phyloP scores from a whole-genome alignment of 2,888 invertebrate genomes.

The Lottia gigantea region DNA sequence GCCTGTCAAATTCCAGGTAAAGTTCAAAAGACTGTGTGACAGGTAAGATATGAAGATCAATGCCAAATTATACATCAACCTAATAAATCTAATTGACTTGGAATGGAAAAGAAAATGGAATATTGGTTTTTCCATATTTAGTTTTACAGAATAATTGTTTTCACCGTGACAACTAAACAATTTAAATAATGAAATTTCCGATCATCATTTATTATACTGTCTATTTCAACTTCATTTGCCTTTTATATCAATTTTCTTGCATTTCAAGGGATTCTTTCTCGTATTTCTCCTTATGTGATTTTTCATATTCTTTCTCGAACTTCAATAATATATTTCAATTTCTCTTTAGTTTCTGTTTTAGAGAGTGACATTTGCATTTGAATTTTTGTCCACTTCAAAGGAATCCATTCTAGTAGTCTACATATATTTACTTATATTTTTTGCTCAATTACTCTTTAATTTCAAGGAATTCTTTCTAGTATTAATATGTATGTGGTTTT shows the following conservation, averaged over 20 bases:
- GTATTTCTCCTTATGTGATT: too few relatives aligned
- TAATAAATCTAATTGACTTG: conserved; percentile 1
- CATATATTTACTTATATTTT: too few relatives aligned
- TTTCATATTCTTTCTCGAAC: too few relatives aligned
- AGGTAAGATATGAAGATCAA: conserved; percentile 5
- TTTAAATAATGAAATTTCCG: background rate
- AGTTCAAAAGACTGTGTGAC: conserved; percentile 1
- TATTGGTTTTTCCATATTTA: conserved; percentile 8
- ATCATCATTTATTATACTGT: background rate
- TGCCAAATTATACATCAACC: conserved; percentile 1
- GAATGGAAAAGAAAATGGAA: background rate
- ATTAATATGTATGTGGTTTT: too few relatives aligned
- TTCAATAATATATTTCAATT: too few relatives aligned
- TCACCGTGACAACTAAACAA: conserved; percentile 3
- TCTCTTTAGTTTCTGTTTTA: too few relatives aligned
- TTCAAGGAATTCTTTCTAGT: too few relatives aligned
- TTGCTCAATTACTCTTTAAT: too few relatives aligned
- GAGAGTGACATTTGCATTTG: too few relatives aligned
- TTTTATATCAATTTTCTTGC: background rate
- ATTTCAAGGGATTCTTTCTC: too few relatives aligned
- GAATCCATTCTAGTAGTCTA: too few relatives aligned
- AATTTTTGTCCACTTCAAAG: too few relatives aligned
- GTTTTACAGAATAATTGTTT: background rate
- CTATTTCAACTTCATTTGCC: background rate
- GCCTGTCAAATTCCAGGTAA: background rate